Conservation (phyloP, 2,797 vertebrate species). For the Gila robusta region DNA sequence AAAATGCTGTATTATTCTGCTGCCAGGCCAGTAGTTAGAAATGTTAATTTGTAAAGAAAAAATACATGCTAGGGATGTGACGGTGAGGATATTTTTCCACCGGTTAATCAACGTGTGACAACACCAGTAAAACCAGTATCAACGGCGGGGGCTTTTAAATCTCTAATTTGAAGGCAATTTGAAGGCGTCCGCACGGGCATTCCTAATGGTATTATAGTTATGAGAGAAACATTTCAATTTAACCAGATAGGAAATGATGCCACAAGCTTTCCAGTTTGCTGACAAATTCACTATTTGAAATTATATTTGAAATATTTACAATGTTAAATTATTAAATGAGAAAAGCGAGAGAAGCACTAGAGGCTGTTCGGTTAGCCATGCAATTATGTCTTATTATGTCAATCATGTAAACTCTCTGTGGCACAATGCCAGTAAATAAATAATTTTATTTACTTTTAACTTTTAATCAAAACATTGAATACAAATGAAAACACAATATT, state of each 20-base stretch:
- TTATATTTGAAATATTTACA: constrained; percentile 70
- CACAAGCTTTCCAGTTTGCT: constrained; percentile 64
- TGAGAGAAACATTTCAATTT: constrained; percentile 28
- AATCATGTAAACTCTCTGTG: constrained; percentile 46
- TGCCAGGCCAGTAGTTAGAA: too few relatives aligned
- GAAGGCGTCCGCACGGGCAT: too few relatives aligned
- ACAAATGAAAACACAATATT: constrained; percentile 8
- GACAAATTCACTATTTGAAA: constrained; percentile 68
- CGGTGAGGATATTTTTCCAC: too few relatives aligned
- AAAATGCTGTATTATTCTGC: too few relatives aligned
- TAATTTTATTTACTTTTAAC: background rate
- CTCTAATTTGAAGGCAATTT: too few relatives aligned
- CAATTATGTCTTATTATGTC: constrained; percentile 44
- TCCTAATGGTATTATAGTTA: too few relatives aligned
- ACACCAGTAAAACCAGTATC: too few relatives aligned
- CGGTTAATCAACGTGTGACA: too few relatives aligned
- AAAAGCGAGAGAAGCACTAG: constrained; percentile 48
- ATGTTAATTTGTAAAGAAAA: too few relatives aligned
- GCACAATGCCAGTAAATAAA: constrained; percentile 10
- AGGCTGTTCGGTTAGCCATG: constrained; percentile 55
- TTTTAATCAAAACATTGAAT: background rate
- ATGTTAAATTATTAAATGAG: constrained; percentile 69
- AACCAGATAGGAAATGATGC: constrained; percentile 52
- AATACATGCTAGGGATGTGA: too few relatives aligned
- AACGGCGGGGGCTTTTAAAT: too few relatives aligned